phyloP scores from a whole-genome alignment of 2,888 invertebrate genomes.

The Halictus quadricinctus region DNA sequence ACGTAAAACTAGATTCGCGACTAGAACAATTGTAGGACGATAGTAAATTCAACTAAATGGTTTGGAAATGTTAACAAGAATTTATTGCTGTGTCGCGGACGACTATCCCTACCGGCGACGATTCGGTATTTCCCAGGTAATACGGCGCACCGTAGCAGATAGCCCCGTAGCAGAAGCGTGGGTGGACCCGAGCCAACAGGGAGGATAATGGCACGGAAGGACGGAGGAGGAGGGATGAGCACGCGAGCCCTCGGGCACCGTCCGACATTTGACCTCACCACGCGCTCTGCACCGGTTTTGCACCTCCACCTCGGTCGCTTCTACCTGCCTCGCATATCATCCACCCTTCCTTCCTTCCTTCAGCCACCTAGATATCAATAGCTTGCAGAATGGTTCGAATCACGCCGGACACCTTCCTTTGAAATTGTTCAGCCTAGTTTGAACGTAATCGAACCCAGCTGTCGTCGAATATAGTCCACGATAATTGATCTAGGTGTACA shows the following conservation, averaged over 20 bases:
- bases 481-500: not conserved
- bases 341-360: conserved; percentile 41
- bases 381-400: not conserved
- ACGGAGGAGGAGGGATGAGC: conserved; percentile 69
- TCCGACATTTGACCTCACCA: conserved; percentile 81
- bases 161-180: conserved; percentile 50
- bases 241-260: conserved; percentile 80
- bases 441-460: not conserved
- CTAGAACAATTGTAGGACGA: too few relatives aligned
- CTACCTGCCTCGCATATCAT: conserved; percentile 64
- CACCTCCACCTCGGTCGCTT: conserved; percentile 52
- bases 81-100: not conserved
- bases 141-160: conserved; percentile 48
- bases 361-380: conserved; percentile 21
- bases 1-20: too few relatives aligned
- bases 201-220: conserved; percentile 51
- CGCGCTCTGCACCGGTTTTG: conserved; percentile 73
- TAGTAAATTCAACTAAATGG: too few relatives aligned
- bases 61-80: conserved; percentile 3
- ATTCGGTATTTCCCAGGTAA: conserved; percentile 33
- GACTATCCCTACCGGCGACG: conserved; percentile 14
- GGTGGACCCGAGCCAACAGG: conserved; percentile 59
- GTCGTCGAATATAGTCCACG: not conserved
- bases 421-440: not conserved
- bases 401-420: not conserved